Conservation (phyloP, 2,113 vertebrate species). For the Microcebus tavaratra region DNA sequence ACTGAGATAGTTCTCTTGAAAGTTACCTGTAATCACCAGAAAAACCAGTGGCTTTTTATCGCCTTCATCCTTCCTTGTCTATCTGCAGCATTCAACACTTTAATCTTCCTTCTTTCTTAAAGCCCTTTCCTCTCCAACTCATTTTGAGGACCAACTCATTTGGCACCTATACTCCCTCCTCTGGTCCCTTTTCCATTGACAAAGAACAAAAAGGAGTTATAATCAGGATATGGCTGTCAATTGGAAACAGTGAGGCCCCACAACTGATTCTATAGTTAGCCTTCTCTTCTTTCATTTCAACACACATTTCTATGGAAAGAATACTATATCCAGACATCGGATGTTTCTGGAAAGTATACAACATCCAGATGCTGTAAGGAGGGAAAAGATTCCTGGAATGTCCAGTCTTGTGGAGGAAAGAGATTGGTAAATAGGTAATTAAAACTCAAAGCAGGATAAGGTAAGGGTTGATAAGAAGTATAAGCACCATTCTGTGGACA, state of each 20-base stretch:
- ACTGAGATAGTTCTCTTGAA: not conserved
- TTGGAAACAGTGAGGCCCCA: not conserved
- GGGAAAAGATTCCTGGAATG: not conserved
- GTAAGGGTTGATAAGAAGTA: not conserved
- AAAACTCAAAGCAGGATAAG: not conserved
- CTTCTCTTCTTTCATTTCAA: conserved; percentile 26
- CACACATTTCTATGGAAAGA: conserved; percentile 19
- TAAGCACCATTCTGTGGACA: not conserved
- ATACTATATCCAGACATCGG: not conserved
- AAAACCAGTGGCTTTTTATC: not conserved
- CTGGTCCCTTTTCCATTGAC: not conserved
- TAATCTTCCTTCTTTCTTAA: not conserved
- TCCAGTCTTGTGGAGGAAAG: not conserved
- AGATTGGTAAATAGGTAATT: not conserved
- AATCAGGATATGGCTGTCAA: not conserved
- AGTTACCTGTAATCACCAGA: not conserved
- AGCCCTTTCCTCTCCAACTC: not conserved
- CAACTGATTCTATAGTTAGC: not conserved
- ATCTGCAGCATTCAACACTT: not conserved
- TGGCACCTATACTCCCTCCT: not conserved
- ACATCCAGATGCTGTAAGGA: not conserved
- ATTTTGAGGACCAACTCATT: not conserved
- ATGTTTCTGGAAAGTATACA: not conserved
- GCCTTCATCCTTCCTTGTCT: not conserved
- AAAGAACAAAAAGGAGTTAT: not conserved